Base-by-base conservation (phyloP, 1,140 invertebrate genomes). In the Campoletis sonorensis region DNA sequence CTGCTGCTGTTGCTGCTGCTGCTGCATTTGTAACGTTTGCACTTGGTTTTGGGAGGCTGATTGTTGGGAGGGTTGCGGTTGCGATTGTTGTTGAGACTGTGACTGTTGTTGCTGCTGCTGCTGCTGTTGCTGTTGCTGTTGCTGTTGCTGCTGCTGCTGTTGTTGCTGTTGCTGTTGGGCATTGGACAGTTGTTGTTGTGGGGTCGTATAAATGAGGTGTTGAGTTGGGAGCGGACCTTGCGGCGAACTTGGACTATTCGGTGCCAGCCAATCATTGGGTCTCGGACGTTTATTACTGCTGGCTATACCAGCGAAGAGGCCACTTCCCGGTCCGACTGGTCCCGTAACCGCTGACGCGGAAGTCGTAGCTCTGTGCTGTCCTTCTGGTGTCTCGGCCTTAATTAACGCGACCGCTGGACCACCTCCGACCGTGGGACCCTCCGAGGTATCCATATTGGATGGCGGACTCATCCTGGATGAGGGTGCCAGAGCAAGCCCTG, bases 221-320 rank as follows among this genome's bases (percentile, higher is more conserved):
- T 89, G 91, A 91, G 89, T 85, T 87, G 91, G 89, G 37, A 91
- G 79, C 68, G 84, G 85, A 76, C 88, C 92, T 86, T 93, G 94
- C 84, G 93, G 94, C 82, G 93, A 92, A 71, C 91, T 92, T 10
- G 93, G 93, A 88, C 94, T 94, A 54, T 93, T 92, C 3, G 94
- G 93, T 45, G 93, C 91, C 71, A 95, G 88, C 94, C 94, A 95
- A 85, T 95, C 94, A 84, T 94, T 94, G 23, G 93, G 88, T 11
- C 93, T 84, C 11, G 90, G 85, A 33, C 87, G 85, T 72, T 92
- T 92, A 81, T 88, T 90, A 81, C 85, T 87, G 78, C 82, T 84
- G 23, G 86, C 85, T 8, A 90, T 90, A 8, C 87, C 86, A 33
- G 86, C 82, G 76, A 91, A 90, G 4, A 88, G 81, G 21, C 88